Base-by-base conservation (phyloP, 2,888 invertebrate species). In the Balanococcus diminutus region DNA sequence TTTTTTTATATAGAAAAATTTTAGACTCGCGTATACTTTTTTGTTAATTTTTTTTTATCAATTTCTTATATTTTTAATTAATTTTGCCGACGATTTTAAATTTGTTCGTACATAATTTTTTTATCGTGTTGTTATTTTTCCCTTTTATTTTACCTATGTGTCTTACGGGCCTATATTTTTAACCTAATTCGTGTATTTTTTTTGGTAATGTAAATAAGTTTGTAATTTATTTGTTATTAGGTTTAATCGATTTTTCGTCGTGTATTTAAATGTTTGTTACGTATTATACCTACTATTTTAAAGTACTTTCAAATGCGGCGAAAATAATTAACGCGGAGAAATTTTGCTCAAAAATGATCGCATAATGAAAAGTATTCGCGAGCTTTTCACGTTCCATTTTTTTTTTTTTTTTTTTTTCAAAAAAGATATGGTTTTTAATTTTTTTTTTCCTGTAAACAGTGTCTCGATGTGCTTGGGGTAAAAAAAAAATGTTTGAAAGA, bases 111-210 rank as follows among this genome's bases (percentile, higher is more conserved):
- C 22, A n/a, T n/a, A n/a, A n/a, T 56, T 22, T 56, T 56, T 56
- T 56, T 56, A 8, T n/a, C 6, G 22, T 56, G 56, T 56, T 56
- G 56, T 56, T 56, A 19, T 56, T 56, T 51, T 42, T 11, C 14
- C 14, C 14, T 11, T 11, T 22, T 56, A 9, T 56, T 11, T 2
- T 56, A 22, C 19, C n/a, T 56, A 56, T 22, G 56, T 56, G 56
- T 56, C 56, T 56, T 56, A 56, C 19, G 56, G 56, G 56, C 56
- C 56, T 56, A 56, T 56, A 56, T 56, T 56, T 56, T 56, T 56
- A 56, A 56, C 22, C 19, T 56, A 56, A 11, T 56, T 56, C 56
- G 19, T 56, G 56, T 56, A 56, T 22, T n/a, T n/a, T n/a, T n/a
- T n/a, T 56, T 56, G 19, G 11, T 56, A 8, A 56, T 56, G 56